Evolutionary conservation across 2,888 invertebrate species (phyloP).

Genomic region (Idaea biselata): DNA sequence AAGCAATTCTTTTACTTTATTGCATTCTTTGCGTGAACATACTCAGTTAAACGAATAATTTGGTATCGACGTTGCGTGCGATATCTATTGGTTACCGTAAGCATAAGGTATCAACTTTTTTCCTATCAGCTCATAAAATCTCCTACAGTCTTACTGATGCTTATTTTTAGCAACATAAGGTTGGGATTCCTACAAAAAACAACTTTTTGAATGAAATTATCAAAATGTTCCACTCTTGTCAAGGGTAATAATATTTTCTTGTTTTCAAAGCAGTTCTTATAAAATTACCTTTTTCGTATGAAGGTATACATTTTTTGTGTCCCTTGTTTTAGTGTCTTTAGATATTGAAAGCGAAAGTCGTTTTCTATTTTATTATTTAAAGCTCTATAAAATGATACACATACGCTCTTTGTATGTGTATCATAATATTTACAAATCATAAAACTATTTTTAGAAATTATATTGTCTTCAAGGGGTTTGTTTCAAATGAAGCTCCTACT

Average conservation of each 20-base stretch:
- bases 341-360: not conserved
- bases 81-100: slow-evolving; percentile 44
- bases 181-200: slow-evolving; percentile 15
- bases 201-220: slow-evolving; percentile 13
- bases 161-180: slow-evolving; percentile 23
- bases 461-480: not conserved
- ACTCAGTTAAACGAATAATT: slow-evolving; percentile 47
- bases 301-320: slow-evolving; percentile 25
- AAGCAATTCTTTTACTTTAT: slow-evolving; percentile 30
- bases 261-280: slow-evolving; percentile 32
- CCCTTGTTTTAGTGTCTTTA: slow-evolving; percentile 12
- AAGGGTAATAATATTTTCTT: slow-evolving; percentile 36
- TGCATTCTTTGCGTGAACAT: slow-evolving; percentile 56
- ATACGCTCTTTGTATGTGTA: no score
- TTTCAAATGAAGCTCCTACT: no score
- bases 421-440: not conserved
- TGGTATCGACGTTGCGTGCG: slow-evolving; percentile 58
- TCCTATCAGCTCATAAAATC: slow-evolving; percentile 23
- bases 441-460: not conserved
- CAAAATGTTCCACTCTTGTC: slow-evolving; percentile 33
- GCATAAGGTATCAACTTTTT: slow-evolving; percentile 41
- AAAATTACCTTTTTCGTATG: slow-evolving; percentile 33
- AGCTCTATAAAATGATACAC: not conserved
- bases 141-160: slow-evolving; percentile 11
- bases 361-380: not conserved